Evolutionary conservation across 2,888 invertebrate species (phyloP).

Genomic region (Eremobia ochroleuca): DNA sequence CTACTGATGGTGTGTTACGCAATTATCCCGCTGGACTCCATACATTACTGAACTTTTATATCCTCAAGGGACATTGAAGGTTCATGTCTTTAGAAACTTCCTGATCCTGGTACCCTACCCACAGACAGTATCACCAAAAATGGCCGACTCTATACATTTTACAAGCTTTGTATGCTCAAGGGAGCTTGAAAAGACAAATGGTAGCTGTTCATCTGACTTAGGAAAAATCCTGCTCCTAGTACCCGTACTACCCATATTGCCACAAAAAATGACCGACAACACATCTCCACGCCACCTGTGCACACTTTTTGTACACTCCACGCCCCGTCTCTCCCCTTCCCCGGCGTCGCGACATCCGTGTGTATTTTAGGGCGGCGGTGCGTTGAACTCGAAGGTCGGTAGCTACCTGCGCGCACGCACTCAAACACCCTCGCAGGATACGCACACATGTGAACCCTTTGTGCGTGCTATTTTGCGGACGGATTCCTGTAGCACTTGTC

Average conservation of each 20-base stretch:
- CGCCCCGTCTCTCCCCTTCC: constrained; percentile 7
- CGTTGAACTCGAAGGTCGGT: constrained; percentile 78
- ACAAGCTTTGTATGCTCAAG: neutral
- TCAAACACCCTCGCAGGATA: constrained; percentile 20
- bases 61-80: neutral
- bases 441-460: constrained; percentile 36
- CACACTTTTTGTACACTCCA: constrained; percentile 43
- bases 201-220: neutral
- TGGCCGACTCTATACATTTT: constrained; percentile 1
- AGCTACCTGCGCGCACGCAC: constrained; percentile 73
- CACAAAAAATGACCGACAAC: constrained; percentile 31
- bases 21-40: neutral
- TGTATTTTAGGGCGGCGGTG: constrained; percentile 73
- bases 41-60: neutral
- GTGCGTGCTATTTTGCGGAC: constrained; percentile 39
- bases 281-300: constrained; percentile 42
- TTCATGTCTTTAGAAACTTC: constrained; percentile 4
- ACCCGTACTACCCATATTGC: neutral
- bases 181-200: neutral
- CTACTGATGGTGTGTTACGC: too few species aligned
- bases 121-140: constrained; percentile 27
- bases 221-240: neutral
- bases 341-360: constrained; percentile 60
- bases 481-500: neutral
- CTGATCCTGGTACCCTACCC: neutral